Conservation (phyloP, 2,797 vertebrate species). For the Onychomys torridus region DNA sequence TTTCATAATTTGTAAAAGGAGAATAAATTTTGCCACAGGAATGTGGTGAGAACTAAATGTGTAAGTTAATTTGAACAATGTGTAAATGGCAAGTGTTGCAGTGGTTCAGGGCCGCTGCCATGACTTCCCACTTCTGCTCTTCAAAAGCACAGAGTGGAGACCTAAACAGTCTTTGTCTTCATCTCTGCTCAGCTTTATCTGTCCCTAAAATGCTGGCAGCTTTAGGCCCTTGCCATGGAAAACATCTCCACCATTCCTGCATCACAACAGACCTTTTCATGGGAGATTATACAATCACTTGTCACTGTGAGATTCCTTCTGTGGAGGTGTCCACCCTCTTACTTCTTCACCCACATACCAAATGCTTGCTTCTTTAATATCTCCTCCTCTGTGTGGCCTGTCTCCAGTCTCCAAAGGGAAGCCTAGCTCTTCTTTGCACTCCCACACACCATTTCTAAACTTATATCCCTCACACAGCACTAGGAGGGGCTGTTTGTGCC, state of each 20-base stretch:
- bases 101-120: background rate
- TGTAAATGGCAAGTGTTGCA: background rate
- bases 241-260: background rate
- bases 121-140: background rate
- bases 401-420: slow-evolving; percentile 41
- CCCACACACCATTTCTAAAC: slow-evolving; percentile 46
- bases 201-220: background rate
- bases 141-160: background rate
- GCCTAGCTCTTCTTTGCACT: slow-evolving; percentile 16
- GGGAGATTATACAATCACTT: slow-evolving; percentile 1
- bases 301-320: slow-evolving; percentile 39
- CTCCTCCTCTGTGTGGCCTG: slow-evolving; percentile 34
- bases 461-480: background rate
- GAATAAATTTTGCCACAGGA: background rate
- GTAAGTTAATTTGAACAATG: background rate
- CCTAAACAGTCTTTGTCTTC: background rate
- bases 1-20: background rate
- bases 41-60: background rate
- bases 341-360: slow-evolving; percentile 56
- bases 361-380: slow-evolving; percentile 57
- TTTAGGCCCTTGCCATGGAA: background rate
- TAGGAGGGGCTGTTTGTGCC: slow-evolving; percentile 35
- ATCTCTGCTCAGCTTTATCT: background rate
- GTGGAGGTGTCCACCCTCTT: slow-evolving; percentile 3
- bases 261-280: background rate